Conservation (phyloP, 2,888 invertebrate species). For the Watsonalla cultraria region DNA sequence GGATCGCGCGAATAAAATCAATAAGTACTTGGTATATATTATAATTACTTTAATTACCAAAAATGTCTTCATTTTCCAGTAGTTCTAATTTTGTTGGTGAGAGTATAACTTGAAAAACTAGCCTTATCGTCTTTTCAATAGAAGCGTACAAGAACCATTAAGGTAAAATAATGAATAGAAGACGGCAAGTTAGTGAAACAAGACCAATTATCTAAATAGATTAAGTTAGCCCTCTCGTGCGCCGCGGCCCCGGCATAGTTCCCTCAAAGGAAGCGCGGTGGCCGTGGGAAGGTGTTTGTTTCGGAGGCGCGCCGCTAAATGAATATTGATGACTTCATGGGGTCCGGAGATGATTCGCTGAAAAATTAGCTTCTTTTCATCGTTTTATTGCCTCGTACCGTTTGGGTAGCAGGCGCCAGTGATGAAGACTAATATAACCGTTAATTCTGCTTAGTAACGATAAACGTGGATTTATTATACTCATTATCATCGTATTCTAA, state of each 20-base stretch:
- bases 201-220: constrained; percentile 71
- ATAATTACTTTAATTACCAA: too few species aligned
- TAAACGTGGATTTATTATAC: constrained; percentile 44
- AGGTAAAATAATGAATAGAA: constrained; percentile 37
- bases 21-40: too few species aligned
- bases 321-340: constrained; percentile 77
- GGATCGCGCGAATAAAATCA: too few species aligned
- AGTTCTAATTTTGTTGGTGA: too few species aligned
- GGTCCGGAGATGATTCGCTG: constrained; percentile 75
- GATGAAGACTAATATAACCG: constrained; percentile 76
- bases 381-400: constrained; percentile 69
- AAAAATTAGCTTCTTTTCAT: constrained; percentile 77
- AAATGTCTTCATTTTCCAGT: too few species aligned
- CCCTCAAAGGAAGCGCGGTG: constrained; percentile 65
- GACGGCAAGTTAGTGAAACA: constrained; percentile 55
- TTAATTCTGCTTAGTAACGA: constrained; percentile 70
- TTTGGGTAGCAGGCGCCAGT: constrained; percentile 54
- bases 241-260: constrained; percentile 52
- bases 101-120: too few species aligned
- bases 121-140: constrained; percentile 12
- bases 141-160: constrained; percentile 6
- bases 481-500: background rate
- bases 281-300: constrained; percentile 72
- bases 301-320: constrained; percentile 72
- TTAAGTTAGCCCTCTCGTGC: constrained; percentile 54